phyloP scores from a whole-genome alignment of 1,140 invertebrate species.

The Nomia melanderi region DNA sequence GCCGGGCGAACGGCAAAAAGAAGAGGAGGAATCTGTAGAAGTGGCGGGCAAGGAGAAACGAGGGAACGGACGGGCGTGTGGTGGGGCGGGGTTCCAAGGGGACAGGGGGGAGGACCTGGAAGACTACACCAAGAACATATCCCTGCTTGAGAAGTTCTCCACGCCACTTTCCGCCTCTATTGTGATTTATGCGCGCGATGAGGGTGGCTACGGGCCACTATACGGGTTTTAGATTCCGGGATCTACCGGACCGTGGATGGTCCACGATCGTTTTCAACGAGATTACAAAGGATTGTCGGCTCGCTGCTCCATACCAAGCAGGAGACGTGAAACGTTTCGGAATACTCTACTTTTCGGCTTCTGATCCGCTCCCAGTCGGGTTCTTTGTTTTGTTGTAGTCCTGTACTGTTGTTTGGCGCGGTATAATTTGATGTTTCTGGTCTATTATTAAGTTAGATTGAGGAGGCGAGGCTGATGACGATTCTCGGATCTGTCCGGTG shows the following conservation, averaged over 20 bases:
- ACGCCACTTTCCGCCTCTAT: constrained; percentile 79
- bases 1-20: constrained; percentile 17
- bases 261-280: constrained; percentile 72
- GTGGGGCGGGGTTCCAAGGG: neutral
- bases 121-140: constrained; percentile 75
- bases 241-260: constrained; percentile 62
- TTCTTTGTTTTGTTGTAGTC: too few relatives aligned
- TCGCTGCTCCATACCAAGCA: constrained; percentile 71
- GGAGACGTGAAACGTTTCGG: constrained; percentile 70
- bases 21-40: constrained; percentile 27
- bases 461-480: neutral
- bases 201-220: constrained; percentile 71
- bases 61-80: neutral
- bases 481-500: neutral
- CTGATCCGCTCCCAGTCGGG: too few relatives aligned
- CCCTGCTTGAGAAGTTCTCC: constrained; percentile 78
- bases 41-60: constrained; percentile 34
- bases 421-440: constrained; percentile 33
- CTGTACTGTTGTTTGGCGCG: neutral
- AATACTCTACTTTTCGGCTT: constrained; percentile 62
- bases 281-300: constrained; percentile 70
- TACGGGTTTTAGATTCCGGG: constrained; percentile 67
- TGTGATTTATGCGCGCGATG: constrained; percentile 80
- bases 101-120: constrained; percentile 18
- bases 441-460: neutral